A percentile compares a stretch with the other conserved stretches of the same genome.
Conservation (phyloP, 2,888 invertebrate genomes). For the Odontomyia ornata region DNA sequence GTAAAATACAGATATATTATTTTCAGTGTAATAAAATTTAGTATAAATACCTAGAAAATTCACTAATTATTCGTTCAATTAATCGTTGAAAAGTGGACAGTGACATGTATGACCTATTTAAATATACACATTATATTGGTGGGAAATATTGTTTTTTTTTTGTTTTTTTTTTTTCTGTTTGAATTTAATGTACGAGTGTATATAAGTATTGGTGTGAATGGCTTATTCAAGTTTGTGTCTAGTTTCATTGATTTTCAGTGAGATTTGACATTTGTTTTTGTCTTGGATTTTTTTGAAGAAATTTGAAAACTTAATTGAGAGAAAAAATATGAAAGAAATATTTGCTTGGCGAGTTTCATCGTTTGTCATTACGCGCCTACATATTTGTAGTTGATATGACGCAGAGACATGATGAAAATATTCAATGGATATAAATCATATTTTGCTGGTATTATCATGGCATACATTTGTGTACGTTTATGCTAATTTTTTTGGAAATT, state of each 20-base stretch:
- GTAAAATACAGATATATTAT: not conserved
- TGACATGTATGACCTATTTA: slow-evolving; percentile 2
- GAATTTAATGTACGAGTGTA: no score
- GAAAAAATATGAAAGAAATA: not conserved
- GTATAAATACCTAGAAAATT: not conserved
- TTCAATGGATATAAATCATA: no score
- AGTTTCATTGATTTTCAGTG: no score
- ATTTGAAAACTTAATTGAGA: not conserved
- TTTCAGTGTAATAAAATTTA: not conserved
- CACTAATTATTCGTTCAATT: slow-evolving; percentile 17
- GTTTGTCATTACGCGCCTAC: not conserved
- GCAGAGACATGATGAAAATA: not conserved
- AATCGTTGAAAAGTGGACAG: not conserved
- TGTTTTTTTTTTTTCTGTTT: no score
- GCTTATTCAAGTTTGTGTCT: no score
- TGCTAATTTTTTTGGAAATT: no score
- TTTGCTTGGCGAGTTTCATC: not conserved
- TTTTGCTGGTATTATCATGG: no score
- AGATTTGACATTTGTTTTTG: no score
- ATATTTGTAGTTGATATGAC: not conserved
- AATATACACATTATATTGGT: not conserved
- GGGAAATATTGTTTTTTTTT: no score
- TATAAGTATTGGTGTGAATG: no score
- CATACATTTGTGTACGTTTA: no score
- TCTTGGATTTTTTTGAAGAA: not conserved